Conservation (phyloP, 2,888 invertebrate species). For the Pyrgus malvae region DNA sequence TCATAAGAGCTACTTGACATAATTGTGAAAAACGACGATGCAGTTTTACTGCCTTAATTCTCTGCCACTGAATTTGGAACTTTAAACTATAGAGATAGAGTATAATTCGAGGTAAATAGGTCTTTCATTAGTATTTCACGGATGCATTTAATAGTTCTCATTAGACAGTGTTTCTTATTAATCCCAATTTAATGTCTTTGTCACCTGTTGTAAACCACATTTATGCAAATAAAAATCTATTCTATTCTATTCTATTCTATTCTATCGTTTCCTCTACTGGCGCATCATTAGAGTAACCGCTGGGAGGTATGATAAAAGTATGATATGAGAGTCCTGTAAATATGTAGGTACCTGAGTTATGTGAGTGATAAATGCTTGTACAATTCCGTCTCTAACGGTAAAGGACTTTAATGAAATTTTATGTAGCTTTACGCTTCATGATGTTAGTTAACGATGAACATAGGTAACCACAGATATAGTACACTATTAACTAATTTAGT, state of each 20-base stretch:
- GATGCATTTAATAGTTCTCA: slow-evolving; percentile 31
- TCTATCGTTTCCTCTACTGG: slow-evolving; percentile 25
- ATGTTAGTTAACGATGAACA: too few species aligned
- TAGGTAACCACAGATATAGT: too few species aligned
- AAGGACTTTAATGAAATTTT: not conserved
- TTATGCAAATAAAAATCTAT: too few species aligned
- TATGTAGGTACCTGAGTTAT: too few species aligned
- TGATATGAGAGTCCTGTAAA: slow-evolving; percentile 11
- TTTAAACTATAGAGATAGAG: not conserved
- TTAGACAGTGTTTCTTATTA: slow-evolving; percentile 29
- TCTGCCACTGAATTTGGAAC: not conserved
- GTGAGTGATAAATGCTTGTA: slow-evolving; percentile 14
- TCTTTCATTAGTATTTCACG: slow-evolving; percentile 30
- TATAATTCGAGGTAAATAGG: not conserved
- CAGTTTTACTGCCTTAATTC: not conserved
- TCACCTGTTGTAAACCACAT: too few species aligned
- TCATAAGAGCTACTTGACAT: slow-evolving; percentile 1
- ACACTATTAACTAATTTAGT: too few species aligned
- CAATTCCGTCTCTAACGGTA: slow-evolving; percentile 5
- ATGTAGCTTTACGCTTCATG: too few species aligned
- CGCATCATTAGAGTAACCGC: slow-evolving; percentile 23
- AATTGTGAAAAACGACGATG: not conserved
- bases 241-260: too few species aligned
- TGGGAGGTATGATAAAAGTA: slow-evolving; percentile 24
- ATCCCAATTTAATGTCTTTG: too few species aligned